A percentile compares a stretch with the other conserved stretches of the same genome.
These are phyloP conservation scores for Cairina moschata DNA, from an alignment of 2,113 vertebrate species.

Conservation along the genomic window DNA sequence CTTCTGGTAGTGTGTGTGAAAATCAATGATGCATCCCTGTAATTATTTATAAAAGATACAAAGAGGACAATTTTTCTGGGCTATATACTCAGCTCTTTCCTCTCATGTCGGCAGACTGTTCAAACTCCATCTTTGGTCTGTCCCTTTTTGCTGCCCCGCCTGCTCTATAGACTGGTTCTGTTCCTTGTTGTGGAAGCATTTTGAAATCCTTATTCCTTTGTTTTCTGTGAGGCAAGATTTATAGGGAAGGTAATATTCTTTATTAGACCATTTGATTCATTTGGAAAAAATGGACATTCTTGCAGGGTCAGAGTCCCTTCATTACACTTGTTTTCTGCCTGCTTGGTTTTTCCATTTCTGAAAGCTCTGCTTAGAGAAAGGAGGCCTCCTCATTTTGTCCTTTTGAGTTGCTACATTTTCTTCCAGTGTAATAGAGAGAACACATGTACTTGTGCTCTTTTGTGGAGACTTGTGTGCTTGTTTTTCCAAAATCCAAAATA, in stretches of 20 bases:
- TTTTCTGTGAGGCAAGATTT: conserved; percentile 48
- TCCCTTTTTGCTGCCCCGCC: not conserved
- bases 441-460: conserved; percentile 32
- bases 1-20: accelerated
- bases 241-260: conserved; percentile 49
- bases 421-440: conserved; percentile 55
- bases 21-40: not conserved
- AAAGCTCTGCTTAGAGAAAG: conserved; percentile 20
- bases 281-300: conserved; percentile 59
- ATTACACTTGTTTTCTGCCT: conserved; percentile 53
- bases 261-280: conserved; percentile 27
- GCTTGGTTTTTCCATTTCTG: conserved; percentile 51
- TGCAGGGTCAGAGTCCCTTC: conserved; percentile 44
- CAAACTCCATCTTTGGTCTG: not conserved
- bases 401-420: conserved; percentile 39
- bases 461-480: conserved; percentile 26
- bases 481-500: conserved; percentile 68
- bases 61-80: not conserved
- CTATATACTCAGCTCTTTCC: not conserved
- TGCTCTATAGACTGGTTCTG: not conserved
- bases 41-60: not conserved
- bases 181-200: conserved; percentile 19
- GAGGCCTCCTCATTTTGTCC: conserved; percentile 35
- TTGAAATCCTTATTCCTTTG: conserved; percentile 36
- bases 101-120: not conserved